Conservation (phyloP, 2,888 invertebrate species). For the Trachelus tabidus region DNA sequence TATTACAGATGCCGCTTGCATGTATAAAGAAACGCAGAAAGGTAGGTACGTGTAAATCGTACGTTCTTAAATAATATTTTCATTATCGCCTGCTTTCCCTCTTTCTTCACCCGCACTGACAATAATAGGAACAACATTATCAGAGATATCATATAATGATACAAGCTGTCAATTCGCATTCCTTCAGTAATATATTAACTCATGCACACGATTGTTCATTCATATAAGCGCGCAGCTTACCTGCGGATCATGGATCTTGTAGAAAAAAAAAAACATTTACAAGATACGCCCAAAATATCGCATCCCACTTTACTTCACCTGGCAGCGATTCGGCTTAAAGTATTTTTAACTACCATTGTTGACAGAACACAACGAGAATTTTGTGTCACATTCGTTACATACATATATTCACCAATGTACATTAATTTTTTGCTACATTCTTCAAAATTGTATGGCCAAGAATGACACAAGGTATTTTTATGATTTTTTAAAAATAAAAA, state of each 20-base stretch:
- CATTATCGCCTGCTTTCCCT: not conserved
- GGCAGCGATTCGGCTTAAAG: not conserved
- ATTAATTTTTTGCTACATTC: not conserved
- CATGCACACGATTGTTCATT: not conserved
- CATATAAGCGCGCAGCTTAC: not conserved
- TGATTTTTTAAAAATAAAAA: not conserved
- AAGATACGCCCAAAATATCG: slow-evolving; percentile 22
- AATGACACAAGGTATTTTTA: not conserved
- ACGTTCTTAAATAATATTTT: not conserved
- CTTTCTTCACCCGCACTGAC: not conserved
- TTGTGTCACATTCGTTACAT: not conserved
- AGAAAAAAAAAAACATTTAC: slow-evolving; percentile 13
- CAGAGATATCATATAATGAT: not conserved
- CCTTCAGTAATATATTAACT: not conserved
- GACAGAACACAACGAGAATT: not conserved
- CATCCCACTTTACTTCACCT: not conserved
- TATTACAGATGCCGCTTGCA: not conserved
- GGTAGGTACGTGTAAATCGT: not conserved
- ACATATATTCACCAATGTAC: not conserved
- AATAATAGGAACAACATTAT: not conserved
- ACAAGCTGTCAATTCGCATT: not conserved
- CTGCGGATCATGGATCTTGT: not conserved
- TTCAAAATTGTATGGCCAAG: not conserved
- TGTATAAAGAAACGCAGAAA: not conserved
- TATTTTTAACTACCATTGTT: not conserved